Evolutionary conservation across 2,113 vertebrate genomes (phyloP).

Genomic region (Nestor notabilis): DNA sequence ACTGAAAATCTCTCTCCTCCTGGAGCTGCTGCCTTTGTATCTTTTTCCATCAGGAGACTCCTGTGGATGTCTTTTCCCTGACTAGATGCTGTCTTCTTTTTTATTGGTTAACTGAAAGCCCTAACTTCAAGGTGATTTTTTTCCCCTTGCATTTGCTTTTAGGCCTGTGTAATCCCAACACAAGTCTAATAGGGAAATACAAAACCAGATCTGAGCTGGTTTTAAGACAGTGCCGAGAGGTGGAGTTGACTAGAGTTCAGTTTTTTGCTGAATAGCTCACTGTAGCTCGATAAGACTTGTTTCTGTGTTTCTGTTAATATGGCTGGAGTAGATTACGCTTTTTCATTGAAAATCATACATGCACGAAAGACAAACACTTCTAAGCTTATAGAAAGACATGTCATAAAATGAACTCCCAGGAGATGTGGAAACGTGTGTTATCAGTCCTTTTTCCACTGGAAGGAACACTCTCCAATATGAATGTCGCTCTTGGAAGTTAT

Average conservation of each 20-base stretch:
- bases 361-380: not conserved
- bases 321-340: slow-evolving; percentile 28
- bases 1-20: not conserved
- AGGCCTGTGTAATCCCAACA: not conserved
- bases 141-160: not conserved
- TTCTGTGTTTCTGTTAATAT: slow-evolving; percentile 58
- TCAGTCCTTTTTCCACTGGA: not conserved
- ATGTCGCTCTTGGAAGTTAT: not conserved
- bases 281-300: slow-evolving; percentile 19
- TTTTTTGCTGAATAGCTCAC: slow-evolving; percentile 35
- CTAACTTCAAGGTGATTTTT: not conserved
- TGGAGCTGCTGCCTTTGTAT: not conserved
- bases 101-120: not conserved
- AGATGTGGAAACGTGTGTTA: not conserved
- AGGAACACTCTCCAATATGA: not conserved
- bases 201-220: slow-evolving; percentile 10
- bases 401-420: slow-evolving; percentile 21
- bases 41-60: not conserved
- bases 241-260: slow-evolving; percentile 35
- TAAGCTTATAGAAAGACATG: slow-evolving; percentile 38
- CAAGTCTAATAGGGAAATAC: not conserved
- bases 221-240: slow-evolving; percentile 25
- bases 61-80: not conserved
- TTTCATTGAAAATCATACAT: slow-evolving; percentile 58
- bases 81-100: not conserved